Evolutionary conservation across 2,888 invertebrate genomes (phyloP).

Genomic region (Iphiclides podalirius): DNA sequence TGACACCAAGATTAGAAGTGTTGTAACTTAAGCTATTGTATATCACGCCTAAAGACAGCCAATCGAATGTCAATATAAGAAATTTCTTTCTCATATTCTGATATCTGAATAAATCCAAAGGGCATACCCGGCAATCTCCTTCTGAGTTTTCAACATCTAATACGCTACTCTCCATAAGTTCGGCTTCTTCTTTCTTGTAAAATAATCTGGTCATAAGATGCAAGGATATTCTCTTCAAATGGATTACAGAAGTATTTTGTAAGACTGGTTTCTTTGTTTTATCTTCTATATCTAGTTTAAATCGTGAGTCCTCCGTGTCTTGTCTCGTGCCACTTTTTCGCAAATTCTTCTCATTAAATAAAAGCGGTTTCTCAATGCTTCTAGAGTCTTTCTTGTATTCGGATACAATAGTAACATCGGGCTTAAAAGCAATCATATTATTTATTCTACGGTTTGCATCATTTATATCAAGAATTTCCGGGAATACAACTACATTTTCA

Average conservation of each 20-base stretch:
- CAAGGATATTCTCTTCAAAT: constrained; percentile 58
- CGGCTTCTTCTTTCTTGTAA: constrained; percentile 47
- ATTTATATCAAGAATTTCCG: constrained; percentile 38
- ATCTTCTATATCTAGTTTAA: constrained; percentile 31
- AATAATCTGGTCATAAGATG: constrained; percentile 60
- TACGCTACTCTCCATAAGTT: constrained; percentile 52
- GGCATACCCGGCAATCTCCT: constrained; percentile 77
- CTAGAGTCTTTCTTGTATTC: constrained; percentile 43
- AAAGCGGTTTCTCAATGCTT: constrained; percentile 15
- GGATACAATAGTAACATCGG: constrained; percentile 48
- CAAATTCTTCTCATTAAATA: constrained; percentile 31
- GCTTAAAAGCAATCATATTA: constrained; percentile 63
- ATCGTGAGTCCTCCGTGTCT: background rate
- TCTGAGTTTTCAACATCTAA: constrained; percentile 70
- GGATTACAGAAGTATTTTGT: background rate
- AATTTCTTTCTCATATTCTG: constrained; percentile 84
- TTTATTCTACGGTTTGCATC: constrained; percentile 59
- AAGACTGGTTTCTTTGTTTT: constrained; percentile 37
- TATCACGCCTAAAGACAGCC: constrained; percentile 84
- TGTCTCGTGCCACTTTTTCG: background rate
- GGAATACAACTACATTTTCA: constrained; percentile 43
- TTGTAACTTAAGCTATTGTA: constrained; percentile 85
- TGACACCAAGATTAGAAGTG: constrained; percentile 83
- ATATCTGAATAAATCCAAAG: constrained; percentile 81
- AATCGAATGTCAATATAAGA: constrained; percentile 82